Evolutionary conservation across 2,113 vertebrate species (phyloP).

Genomic region (Anser brachyrhynchus): DNA sequence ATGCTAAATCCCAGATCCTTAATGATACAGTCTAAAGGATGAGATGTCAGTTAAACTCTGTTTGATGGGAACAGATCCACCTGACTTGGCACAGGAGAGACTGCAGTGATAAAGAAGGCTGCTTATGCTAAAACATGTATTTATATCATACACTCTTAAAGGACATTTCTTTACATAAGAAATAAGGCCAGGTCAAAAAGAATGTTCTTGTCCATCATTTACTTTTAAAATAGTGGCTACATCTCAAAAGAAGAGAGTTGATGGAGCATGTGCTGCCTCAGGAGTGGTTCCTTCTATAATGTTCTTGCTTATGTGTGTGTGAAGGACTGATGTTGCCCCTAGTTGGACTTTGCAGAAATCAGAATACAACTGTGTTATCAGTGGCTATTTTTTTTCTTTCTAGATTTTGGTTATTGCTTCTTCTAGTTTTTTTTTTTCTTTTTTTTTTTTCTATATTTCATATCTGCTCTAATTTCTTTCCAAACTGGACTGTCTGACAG

Average conservation of each 20-base stretch:
- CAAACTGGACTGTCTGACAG: not conserved
- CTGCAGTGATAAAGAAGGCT: not conserved
- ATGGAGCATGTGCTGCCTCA: not conserved
- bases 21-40: constrained; percentile 37
- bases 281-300: not conserved
- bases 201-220: not conserved
- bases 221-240: not conserved
- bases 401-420: not conserved
- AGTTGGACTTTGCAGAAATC: not conserved
- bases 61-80: not conserved
- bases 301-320: not conserved
- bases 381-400: not conserved
- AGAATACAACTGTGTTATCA: not conserved
- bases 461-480: not conserved
- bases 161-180: not conserved
- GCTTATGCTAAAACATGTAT: not conserved
- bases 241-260: not conserved
- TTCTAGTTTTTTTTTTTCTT: not conserved
- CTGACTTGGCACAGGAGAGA: not conserved
- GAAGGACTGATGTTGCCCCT: not conserved
- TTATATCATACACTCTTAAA: not conserved
- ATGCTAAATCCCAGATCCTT: constrained; percentile 35
- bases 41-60: not conserved
- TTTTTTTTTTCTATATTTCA: not conserved
- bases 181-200: not conserved